phyloP scores from a whole-genome alignment of 2,888 invertebrate genomes.

The Syrista parreyssii region DNA sequence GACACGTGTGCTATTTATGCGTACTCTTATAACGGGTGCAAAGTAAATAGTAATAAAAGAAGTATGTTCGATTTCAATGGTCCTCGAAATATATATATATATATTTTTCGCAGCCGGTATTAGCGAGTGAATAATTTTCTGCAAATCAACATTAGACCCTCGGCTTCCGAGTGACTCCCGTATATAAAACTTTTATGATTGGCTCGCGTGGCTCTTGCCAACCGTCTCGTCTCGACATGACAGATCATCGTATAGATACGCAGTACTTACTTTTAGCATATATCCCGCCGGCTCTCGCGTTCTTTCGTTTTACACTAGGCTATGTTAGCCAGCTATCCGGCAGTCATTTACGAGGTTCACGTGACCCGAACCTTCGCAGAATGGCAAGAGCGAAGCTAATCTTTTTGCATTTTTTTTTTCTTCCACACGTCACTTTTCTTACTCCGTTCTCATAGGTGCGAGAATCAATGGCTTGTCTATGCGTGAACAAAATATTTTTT shows the following conservation, averaged over 20 bases:
- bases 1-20: neutral
- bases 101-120: neutral
- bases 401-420: neutral
- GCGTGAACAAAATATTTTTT: neutral
- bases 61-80: neutral
- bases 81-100: neutral
- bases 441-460: neutral
- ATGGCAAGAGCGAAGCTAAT: neutral
- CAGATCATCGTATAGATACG: neutral
- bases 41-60: neutral
- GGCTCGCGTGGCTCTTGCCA: conserved; percentile 14
- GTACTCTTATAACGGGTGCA: neutral
- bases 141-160: conserved; percentile 4
- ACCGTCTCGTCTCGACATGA: neutral
- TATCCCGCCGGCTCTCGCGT: neutral
- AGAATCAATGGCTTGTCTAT: neutral
- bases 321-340: neutral
- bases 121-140: neutral
- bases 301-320: conserved; percentile 9
- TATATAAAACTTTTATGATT: conserved; percentile 19
- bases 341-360: neutral
- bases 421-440: neutral
- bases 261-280: neutral
- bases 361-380: neutral
- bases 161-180: conserved; percentile 6